These are phyloP conservation scores for Augochlora pura DNA, from an alignment of 1,140 invertebrate genomes.

Conservation along the genomic window DNA sequence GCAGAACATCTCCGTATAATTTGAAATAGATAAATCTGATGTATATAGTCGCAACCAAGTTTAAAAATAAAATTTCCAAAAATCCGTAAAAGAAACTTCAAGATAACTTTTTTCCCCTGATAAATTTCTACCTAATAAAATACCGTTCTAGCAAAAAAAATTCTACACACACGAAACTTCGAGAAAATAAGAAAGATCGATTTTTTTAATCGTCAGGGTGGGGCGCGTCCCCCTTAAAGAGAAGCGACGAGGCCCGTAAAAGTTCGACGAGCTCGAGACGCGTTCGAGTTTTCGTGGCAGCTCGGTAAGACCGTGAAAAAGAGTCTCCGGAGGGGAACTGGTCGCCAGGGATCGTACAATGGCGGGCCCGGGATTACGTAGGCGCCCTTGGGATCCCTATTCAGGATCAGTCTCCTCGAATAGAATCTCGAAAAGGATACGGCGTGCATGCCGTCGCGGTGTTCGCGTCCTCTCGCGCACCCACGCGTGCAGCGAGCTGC, in stretches of 20 bases:
- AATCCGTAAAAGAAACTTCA: no score
- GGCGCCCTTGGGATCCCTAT: conserved; percentile 72
- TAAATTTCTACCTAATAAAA: no score
- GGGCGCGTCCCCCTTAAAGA: no score
- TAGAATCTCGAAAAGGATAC: conserved; percentile 66
- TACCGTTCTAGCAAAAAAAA: no score
- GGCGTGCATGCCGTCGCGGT: conserved; percentile 1
- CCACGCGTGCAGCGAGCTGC: conserved; percentile 11
- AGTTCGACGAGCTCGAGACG: not conserved
- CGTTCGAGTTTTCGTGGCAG: conserved; percentile 14
- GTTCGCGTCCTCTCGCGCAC: conserved; percentile 13
- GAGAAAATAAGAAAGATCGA: no score
- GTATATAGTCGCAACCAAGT: no score
- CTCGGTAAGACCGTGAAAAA: conserved; percentile 69
- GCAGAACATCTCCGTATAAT: no score
- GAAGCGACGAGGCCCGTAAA: not conserved
- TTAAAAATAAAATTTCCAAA: no score
- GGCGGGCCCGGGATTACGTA: conserved; percentile 71
- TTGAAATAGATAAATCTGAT: no score
- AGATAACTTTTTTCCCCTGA: no score
- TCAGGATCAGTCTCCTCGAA: conserved; percentile 65
- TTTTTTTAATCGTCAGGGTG: no score
- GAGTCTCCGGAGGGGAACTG: conserved; percentile 61
- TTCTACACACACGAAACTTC: no score
- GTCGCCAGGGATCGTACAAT: conserved; percentile 66